phyloP scores from a whole-genome alignment of 2,113 vertebrate species.

The Ciconia stormi region DNA sequence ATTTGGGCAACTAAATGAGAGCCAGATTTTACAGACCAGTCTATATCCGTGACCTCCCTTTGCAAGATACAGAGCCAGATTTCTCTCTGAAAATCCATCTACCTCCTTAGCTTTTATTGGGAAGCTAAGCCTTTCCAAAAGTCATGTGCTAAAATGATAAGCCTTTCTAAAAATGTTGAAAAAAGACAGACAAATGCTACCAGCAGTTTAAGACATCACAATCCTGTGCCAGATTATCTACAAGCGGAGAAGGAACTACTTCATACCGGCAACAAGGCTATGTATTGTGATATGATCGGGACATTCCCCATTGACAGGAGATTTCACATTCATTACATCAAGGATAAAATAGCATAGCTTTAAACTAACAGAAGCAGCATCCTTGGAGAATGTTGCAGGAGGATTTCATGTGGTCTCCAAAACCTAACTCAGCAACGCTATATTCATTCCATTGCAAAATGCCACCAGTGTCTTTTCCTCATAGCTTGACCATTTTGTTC shows the following conservation, averaged over 20 bases:
- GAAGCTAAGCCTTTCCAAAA: background rate
- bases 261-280: background rate
- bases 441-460: background rate
- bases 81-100: background rate
- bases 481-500: background rate
- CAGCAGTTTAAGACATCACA: fast-evolving
- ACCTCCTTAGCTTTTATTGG: background rate
- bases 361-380: background rate
- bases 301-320: background rate
- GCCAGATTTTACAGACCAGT: background rate
- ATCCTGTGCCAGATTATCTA: background rate
- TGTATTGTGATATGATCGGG: background rate
- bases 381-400: background rate
- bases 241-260: background rate
- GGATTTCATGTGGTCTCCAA: background rate
- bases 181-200: background rate
- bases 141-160: background rate
- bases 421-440: background rate
- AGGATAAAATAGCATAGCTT: background rate
- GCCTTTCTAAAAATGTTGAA: background rate
- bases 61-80: background rate
- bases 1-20: background rate
- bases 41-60: background rate
- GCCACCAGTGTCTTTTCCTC: background rate
- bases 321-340: background rate